Base-by-base conservation (phyloP, 2,888 invertebrate genomes). In the Epirrita christyi region DNA sequence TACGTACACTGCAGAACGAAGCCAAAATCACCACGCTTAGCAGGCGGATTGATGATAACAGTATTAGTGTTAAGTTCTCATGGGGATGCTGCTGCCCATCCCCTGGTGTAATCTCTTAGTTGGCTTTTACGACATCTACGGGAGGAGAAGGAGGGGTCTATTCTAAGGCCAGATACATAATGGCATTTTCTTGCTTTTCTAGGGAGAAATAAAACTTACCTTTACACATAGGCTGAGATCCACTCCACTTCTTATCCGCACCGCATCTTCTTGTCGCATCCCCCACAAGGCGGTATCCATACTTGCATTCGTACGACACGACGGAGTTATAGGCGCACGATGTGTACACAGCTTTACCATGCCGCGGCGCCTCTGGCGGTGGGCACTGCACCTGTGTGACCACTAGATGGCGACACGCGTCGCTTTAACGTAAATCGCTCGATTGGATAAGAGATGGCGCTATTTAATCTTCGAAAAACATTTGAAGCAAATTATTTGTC, bases 171-270 rank as follows among this genome's bases (percentile, higher is more conserved):
- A n/a, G n/a, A n/a, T n/a, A n/a, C n/a, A n/a, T n/a, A n/a, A n/a
- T n/a, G n/a, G n/a, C n/a, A n/a, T n/a, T n/a, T n/a, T n/a, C n/a
- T n/a, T n/a, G n/a, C n/a, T n/a, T n/a, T n/a, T n/a, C n/a, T n/a
- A n/a, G n/a, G n/a, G 21, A 2, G 21, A 21, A 21, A 21, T 21
- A 2, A 59, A 43, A 40, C n/a, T 78, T 82, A 97, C 98, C 97
- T 95, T 98, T 97, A 84, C 99, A 99, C 68, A 93, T 92, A 0
- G 99, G 98, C 71, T 96, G 95, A n/a, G 94, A 93, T 36, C 98
- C 99, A 15, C 97, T 96, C 99, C 99, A 99, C 78, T 96, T 96
- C 80, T 97, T 96, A 85, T 99, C 98, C 0, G 98, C 97, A 0
- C 98, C 97, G 83, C 99, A 99, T 42, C 97, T 93, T 68, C 99